A percentile compares a stretch with the other conserved stretches of the same genome.
phyloP scores from a whole-genome alignment of 2,888 invertebrate species.

The Eilema griseolum region DNA sequence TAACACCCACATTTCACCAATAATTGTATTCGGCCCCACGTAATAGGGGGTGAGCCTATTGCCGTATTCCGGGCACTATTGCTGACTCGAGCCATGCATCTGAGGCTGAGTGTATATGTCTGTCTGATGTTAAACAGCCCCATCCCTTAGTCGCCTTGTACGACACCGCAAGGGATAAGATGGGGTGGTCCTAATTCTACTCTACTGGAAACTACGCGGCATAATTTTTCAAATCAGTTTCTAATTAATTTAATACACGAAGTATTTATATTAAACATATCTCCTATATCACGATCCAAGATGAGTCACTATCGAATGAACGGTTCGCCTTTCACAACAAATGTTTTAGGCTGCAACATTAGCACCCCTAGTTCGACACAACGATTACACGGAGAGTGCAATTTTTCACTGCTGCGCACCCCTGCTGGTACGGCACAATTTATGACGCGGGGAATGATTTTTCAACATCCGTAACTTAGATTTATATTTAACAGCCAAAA shows the following conservation, averaged over 20 bases:
- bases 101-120: too few relatives aligned
- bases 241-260: neutral
- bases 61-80: too few relatives aligned
- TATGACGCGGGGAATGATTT: conserved; percentile 83
- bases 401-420: conserved; percentile 82
- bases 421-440: conserved; percentile 75
- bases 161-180: too few relatives aligned
- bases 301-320: conserved; percentile 63
- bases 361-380: conserved; percentile 79
- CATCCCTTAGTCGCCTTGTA: too few relatives aligned
- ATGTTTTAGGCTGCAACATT: conserved; percentile 80
- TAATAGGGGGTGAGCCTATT: too few relatives aligned
- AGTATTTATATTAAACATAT: neutral
- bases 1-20: too few relatives aligned
- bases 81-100: too few relatives aligned
- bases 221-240: neutral
- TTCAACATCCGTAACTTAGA: conserved; percentile 82
- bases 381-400: conserved; percentile 78
- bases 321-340: conserved; percentile 70
- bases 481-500: conserved; percentile 79
- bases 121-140: too few relatives aligned
- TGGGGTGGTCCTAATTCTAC: too few relatives aligned
- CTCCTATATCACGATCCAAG: conserved; percentile 23
- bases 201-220: too few relatives aligned
- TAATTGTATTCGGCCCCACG: too few relatives aligned